phyloP scores from a whole-genome alignment of 2,113 vertebrate species.

The Actenoides lindsayi region DNA sequence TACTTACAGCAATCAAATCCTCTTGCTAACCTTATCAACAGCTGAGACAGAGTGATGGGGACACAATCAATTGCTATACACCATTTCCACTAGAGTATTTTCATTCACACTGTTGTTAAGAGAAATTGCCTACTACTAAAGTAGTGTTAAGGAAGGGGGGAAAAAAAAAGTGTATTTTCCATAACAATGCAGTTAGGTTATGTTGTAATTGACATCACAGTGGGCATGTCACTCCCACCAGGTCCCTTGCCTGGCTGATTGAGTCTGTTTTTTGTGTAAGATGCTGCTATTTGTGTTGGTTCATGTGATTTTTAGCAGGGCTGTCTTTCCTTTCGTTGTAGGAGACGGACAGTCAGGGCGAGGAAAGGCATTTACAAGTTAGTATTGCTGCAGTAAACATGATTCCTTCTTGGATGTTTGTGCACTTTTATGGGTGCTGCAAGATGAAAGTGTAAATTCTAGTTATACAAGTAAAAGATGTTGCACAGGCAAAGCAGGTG shows the following conservation, averaged over 20 bases:
- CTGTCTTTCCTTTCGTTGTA: neutral
- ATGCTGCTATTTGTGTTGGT: neutral
- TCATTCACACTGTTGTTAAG: neutral
- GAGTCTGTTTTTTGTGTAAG: conserved; percentile 7
- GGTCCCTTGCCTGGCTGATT: neutral
- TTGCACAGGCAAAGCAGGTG: neutral
- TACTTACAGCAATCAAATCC: neutral
- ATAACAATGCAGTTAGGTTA: neutral
- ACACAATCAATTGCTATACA: neutral
- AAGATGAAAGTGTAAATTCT: conserved; percentile 17
- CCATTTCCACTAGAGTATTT: conserved; percentile 11
- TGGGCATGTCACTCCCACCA: conserved; percentile 3
- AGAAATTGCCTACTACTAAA: conserved; percentile 39
- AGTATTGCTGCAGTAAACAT: neutral
- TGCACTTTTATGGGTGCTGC: neutral
- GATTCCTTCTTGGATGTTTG: neutral
- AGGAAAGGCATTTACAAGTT: conserved; percentile 2
- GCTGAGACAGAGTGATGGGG: neutral
- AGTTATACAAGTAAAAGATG: neutral
- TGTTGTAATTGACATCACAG: neutral
- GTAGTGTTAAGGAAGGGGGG: neutral
- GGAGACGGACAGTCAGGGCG: neutral
- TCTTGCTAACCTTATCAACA: neutral
- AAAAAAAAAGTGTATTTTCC: neutral
- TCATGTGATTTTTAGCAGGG: neutral